Percentiles rank a stretch among this genome's conserved stretches.
Evolutionary conservation across 2,113 vertebrate species (phyloP).

Genomic region (Gobiocypris rarus): DNA sequence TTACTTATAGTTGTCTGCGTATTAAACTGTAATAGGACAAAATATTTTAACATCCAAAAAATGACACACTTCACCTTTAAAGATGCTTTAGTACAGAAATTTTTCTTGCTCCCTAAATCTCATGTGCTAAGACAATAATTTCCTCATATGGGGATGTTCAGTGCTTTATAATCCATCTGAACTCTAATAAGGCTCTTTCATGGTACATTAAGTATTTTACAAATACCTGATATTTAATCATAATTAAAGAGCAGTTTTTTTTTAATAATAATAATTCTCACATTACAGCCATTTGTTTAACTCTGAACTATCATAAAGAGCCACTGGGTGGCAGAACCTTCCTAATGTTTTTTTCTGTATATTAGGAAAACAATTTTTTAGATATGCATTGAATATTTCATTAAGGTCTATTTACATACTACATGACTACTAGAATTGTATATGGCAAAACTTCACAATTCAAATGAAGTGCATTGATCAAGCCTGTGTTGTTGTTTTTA

Average conservation of each 20-base stretch:
- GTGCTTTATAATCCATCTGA: background rate
- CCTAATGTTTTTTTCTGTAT: background rate
- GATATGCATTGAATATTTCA: background rate
- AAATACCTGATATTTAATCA: background rate
- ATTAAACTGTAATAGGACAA: background rate
- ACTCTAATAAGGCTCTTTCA: background rate
- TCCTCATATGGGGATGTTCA: background rate
- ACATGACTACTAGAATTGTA: background rate
- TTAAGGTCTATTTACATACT: background rate
- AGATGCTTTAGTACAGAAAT: background rate
- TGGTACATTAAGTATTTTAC: background rate
- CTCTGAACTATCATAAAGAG: background rate
- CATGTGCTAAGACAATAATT: background rate
- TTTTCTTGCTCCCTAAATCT: background rate
- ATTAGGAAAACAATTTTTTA: too few species aligned
- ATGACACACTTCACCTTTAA: background rate
- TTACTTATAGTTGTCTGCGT: background rate
- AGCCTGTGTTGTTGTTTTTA: slow-evolving; percentile 29
- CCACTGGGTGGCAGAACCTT: slow-evolving; percentile 54
- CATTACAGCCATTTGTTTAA: background rate
- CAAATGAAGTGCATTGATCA: background rate
- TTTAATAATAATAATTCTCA: background rate
- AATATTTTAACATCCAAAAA: background rate
- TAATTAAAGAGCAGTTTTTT: background rate
- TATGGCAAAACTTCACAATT: background rate